Base-by-base conservation (phyloP, 2,797 vertebrate species). In the Argentina silus region DNA sequence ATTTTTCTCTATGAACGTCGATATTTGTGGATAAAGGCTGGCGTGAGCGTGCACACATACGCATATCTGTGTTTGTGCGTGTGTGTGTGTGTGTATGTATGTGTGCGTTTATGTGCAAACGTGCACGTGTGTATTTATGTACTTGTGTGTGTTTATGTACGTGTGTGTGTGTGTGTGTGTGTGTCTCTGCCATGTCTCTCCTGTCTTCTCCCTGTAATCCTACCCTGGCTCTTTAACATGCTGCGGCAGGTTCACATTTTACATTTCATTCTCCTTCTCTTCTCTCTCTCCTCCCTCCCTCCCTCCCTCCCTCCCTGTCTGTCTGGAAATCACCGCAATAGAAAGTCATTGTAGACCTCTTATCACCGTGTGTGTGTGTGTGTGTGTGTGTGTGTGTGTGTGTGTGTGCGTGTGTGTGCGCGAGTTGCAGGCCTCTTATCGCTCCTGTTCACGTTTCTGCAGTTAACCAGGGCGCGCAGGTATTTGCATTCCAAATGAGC, bases 401-500 rank as follows among this genome's bases (percentile, higher is more conserved):
- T 36, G 27, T 36, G 27, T 36, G 27, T 36, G 2, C 4, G 27
- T 36, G 27, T 4, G 27, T 4, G 27, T 36, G 27, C 4, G 27
- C 27, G 27, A 2, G 27, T 36, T 1, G 27, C 27, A 59, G 70
- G 45, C 64, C 72, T 59, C 78, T 84, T 81, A 83, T 84, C 75
- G 36, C 71, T 67, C 48, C 75, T 61, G 69, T 63, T 78, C 75
- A 75, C 75, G 64, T 73, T 72, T 78, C 36, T 86, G 75, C 72
- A 72, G 85, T 80, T 83, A 85, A 86, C 80, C 82, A 75, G 79
- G 76, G 86, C 87, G 88, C 86, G 81, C 70, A 89, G 87, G 84
- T 87, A 91, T 92, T 93, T 93, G 91, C 91, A 94, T 92, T 88
- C 89, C 90, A 90, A 92, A 93, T 92, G 89, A 93, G 86, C 76